Base-by-base conservation (phyloP, 1,140 invertebrate genomes). In the Lethrus apterus region DNA sequence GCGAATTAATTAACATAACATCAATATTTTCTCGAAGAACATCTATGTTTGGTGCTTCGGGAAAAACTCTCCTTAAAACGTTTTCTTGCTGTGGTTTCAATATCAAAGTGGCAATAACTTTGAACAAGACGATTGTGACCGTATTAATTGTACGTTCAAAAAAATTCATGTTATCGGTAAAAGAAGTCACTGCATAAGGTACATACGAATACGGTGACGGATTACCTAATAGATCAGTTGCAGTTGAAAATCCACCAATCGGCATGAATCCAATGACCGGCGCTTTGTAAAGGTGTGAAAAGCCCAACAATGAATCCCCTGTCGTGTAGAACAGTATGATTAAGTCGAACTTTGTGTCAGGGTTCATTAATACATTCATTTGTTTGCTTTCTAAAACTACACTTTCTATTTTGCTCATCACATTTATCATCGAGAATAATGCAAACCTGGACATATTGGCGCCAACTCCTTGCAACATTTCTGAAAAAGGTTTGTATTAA, bases 21-120 rank as follows among this genome's bases (percentile, higher is more conserved):
- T 46, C 44, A 0, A 67, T 65, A 57, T 75, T 68, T 17, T 48
- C 64, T 40, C 72, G 66, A 52, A 76, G 50, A 2, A 68, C 58
- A 47, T 59, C 63, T 38, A 75, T 54, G 53, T 63, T 66, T 4
- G 73, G 74, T 14, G 71, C 60, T 15, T 58, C 38, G 11, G 54
- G 54, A 40, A 67, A 69, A 44, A 63, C 57, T 29, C 59, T 46
- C 2, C 53, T 34, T 23, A 56, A 15, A n/a, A n/a, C n/a, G n/a
- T n/a, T n/a, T n/a, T n/a, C n/a, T n/a, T 34, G 1, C 10, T 38
- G 9, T 5, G 17, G 20, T n/a, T 10, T 19, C 11, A 11, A n/a
- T 2, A 21, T 10, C 18, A 38, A n/a, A 13, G 14, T 19, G 20
- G 20, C 17, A n/a, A n/a, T 23, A 13, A 21, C 18, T 7, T 21